A percentile compares a stretch with the other conserved stretches of the same genome.
These are phyloP conservation scores for Atopsyche davidsoni DNA, from an alignment of 1,140 invertebrate species.

Conservation along the genomic window DNA sequence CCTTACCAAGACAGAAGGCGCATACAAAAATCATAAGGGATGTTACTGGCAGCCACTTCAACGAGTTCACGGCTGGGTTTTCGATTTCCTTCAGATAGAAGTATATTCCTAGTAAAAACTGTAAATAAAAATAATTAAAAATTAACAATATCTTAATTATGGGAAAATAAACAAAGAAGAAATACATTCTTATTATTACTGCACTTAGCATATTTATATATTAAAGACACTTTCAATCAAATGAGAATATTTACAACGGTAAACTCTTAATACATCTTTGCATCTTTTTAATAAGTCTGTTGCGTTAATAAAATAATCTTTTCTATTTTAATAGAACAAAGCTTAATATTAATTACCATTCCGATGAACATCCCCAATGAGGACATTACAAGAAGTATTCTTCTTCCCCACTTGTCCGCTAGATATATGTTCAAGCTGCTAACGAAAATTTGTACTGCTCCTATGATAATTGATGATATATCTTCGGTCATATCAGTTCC, in stretches of 20 bases:
- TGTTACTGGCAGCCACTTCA: background rate
- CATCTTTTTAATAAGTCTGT: background rate
- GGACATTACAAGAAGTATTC: no score
- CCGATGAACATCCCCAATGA: no score
- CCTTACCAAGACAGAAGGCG: background rate
- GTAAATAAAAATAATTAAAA: background rate
- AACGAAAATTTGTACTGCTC: no score
- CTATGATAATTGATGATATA: no score
- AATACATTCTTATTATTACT: background rate
- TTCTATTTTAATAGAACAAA: no score
- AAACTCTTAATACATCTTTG: slow-evolving; percentile 2
- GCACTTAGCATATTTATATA: background rate
- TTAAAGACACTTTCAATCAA: background rate
- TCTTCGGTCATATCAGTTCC: no score
- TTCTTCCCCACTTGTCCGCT: no score
- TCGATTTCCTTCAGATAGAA: background rate
- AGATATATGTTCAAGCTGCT: no score
- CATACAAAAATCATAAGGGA: background rate
- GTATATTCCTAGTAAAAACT: background rate
- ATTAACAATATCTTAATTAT: background rate
- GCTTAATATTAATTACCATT: no score
- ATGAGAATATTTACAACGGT: no score
- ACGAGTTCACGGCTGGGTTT: background rate
- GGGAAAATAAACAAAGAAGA: background rate
- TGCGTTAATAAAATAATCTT: no score